Base-by-base conservation (phyloP, 2,888 invertebrate species). In the Patella caerulea region DNA sequence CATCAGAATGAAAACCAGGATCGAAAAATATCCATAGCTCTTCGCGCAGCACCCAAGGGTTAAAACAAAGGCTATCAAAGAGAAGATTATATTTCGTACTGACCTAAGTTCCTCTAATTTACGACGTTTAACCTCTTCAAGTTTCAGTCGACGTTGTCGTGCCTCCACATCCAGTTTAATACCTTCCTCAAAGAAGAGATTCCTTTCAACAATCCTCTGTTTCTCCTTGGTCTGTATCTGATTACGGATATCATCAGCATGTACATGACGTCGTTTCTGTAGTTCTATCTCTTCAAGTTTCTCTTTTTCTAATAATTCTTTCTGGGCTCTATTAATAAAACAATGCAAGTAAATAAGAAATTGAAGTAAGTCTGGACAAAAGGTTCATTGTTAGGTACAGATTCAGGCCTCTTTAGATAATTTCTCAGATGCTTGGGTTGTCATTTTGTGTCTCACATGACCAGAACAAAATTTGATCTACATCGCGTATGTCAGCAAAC, bases 121-220 rank as follows among this genome's bases (percentile, higher is more conserved):
- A 88, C 90, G 90, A 79, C 82, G 86, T 85, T 92, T 92, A 9
- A 91, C 87, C 56, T 90, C 91, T 71, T 92, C 91, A 55, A 92
- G 84, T 81, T 89, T 89, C 72, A 83, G 80, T 71, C 90, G 78
- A 72, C 91, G 84, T 72, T 83, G 83, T 72, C 88, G 81, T 0
- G 91, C 91, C 83, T 92, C 91, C 82, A 91, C 91, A 75, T 90
- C 90, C 76, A 91, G 81, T 77, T 89, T 88, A 4, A 90, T 88
- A 17, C 92, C 92, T 83, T 92, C 92, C 82, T 91, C 90, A 78
- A 92, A 92, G 89, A 91, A 92, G 17, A 87, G 86, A 75, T 90
- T 90, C 54, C 92, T 84, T 72, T 91, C 90, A 3, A 86, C 80
- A n/a, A 92, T 86, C 52, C 88, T 85, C 54, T 86, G 83, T 73